Conservation (phyloP, 2,888 invertebrate genomes). For the Noctua pronuba region DNA sequence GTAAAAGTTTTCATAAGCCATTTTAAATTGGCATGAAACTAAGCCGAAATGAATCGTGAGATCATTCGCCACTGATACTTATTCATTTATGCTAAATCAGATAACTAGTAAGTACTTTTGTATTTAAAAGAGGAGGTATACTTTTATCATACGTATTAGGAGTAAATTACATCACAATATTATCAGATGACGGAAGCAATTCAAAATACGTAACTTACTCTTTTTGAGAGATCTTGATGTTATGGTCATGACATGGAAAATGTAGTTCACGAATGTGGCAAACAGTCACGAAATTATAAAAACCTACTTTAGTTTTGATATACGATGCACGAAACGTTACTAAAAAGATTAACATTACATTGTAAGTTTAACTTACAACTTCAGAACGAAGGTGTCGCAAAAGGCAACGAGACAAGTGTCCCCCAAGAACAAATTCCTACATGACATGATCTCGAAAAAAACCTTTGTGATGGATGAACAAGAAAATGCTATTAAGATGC, state of each 20-base stretch:
- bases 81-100: constrained; percentile 28
- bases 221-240: constrained; percentile 68
- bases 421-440: background rate
- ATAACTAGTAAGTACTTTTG: constrained; percentile 23
- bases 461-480: background rate
- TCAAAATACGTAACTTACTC: constrained; percentile 67
- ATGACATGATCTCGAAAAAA: background rate
- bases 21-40: background rate
- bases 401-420: background rate
- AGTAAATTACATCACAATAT: constrained; percentile 65
- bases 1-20: background rate
- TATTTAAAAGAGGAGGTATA: constrained; percentile 12
- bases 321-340: constrained; percentile 26
- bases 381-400: background rate
- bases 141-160: constrained; percentile 26
- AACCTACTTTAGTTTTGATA: constrained; percentile 52
- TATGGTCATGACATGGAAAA: constrained; percentile 72
- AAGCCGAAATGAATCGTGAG: background rate
- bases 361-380: constrained; percentile 1
- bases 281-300: constrained; percentile 69
- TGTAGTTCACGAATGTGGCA: constrained; percentile 70
- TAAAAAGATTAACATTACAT: constrained; percentile 12
- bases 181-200: constrained; percentile 82
- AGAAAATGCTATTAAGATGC: background rate
- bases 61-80: constrained; percentile 18